phyloP scores from a whole-genome alignment of 2,888 invertebrate species.

The Smittia aterrima region DNA sequence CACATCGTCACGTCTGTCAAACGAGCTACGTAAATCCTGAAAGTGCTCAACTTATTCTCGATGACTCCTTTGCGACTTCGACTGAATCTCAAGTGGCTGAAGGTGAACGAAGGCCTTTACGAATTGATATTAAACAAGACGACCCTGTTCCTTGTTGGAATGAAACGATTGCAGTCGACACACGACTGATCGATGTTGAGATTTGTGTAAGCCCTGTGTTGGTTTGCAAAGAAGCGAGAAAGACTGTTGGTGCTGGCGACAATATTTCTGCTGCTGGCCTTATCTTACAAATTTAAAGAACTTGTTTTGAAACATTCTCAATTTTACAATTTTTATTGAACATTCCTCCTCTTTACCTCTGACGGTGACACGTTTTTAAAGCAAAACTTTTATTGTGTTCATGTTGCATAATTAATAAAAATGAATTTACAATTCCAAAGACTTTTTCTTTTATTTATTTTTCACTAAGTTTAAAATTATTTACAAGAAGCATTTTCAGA shows the following conservation, averaged over 20 bases:
- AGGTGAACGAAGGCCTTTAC: slow-evolving; percentile 50
- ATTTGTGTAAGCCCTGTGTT: slow-evolving; percentile 82
- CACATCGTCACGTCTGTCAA: slow-evolving; percentile 25
- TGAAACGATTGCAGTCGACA: slow-evolving; percentile 58
- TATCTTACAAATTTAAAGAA: slow-evolving; percentile 61
- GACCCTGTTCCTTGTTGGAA: slow-evolving; percentile 82
- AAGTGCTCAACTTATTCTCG: slow-evolving; percentile 63
- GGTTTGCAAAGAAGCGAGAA: slow-evolving; percentile 75
- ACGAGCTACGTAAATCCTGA: slow-evolving; percentile 49
- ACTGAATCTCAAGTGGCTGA: slow-evolving; percentile 51
- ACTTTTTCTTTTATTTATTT: too few species aligned
- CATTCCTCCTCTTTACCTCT: slow-evolving; percentile 1
- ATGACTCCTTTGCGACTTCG: slow-evolving; percentile 79
- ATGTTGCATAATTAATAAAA: neutral
- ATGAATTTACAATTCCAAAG: too few species aligned
- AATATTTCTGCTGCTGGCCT: slow-evolving; percentile 88
- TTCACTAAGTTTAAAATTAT: too few species aligned
- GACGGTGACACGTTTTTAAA: neutral
- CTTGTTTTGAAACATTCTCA: neutral
- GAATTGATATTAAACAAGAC: slow-evolving; percentile 65
- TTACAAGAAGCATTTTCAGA: too few species aligned
- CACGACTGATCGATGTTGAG: slow-evolving; percentile 54
- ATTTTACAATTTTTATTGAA: neutral
- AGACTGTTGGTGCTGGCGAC: slow-evolving; percentile 85
- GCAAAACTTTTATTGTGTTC: neutral